Percentiles rank a stretch among this genome's conserved stretches.
phyloP scores from a whole-genome alignment of 1,140 invertebrate species.

The Diachasma alloeum region DNA sequence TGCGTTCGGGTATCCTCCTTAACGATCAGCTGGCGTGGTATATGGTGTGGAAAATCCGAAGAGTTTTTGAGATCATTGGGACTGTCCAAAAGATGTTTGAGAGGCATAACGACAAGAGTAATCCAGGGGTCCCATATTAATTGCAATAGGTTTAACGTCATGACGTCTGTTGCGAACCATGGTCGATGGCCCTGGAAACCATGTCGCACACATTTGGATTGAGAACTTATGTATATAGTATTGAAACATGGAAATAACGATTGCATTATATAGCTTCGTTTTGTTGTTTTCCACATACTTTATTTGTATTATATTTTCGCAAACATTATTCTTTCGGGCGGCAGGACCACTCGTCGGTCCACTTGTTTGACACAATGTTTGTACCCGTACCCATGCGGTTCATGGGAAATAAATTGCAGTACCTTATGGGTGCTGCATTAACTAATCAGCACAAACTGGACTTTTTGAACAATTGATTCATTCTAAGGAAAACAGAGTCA shows the following conservation, averaged over 20 bases:
- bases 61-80: neutral
- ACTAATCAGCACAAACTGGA: no score
- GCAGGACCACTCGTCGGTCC: neutral
- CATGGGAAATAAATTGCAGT: neutral
- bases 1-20: neutral
- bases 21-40: conserved; percentile 28
- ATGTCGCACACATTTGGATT: no score
- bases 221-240: no score
- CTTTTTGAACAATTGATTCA: no score
- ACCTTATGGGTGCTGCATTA: no score
- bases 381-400: neutral
- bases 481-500: no score
- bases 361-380: neutral
- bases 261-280: no score
- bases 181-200: neutral
- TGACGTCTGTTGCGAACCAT: conserved; percentile 10
- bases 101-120: conserved; percentile 17
- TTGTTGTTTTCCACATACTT: no score
- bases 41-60: conserved; percentile 17
- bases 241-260: no score
- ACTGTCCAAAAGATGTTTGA: neutral
- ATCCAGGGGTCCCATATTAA: conserved; percentile 28
- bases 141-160: conserved; percentile 26
- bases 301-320: no score
- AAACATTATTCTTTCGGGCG: no score